A percentile compares a stretch with the other conserved stretches of the same genome.
Evolutionary conservation across 2,888 invertebrate species (phyloP).

Genomic region (Trichacis sp.): DNA sequence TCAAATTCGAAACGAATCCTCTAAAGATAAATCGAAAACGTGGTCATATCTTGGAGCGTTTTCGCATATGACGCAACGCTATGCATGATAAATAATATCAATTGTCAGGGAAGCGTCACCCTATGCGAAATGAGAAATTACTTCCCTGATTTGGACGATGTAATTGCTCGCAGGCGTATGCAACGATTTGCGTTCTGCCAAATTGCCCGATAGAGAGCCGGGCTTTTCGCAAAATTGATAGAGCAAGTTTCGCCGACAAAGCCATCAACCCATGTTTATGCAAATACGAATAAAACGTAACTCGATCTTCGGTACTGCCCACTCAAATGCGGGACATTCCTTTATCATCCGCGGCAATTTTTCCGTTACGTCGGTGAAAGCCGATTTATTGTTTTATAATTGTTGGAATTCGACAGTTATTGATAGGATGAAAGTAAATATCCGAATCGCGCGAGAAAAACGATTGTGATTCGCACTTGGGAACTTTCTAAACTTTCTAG

Average conservation of each 20-base stretch:
- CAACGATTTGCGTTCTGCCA: conserved; percentile 10
- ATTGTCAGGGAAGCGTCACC: neutral
- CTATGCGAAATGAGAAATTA: neutral
- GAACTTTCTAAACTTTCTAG: conserved; percentile 1
- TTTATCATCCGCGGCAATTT: conserved; percentile 17
- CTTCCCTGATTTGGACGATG: neutral
- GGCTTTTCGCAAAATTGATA: conserved; percentile 7
- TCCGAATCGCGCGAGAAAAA: conserved; percentile 1
- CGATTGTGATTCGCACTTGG: neutral
- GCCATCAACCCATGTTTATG: conserved; percentile 25
- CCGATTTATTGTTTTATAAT: conserved; percentile 15
- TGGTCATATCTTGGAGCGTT: too few species aligned
- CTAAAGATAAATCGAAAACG: too few species aligned
- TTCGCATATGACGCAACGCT: neutral
- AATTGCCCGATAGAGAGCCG: conserved; percentile 13
- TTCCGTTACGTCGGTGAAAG: conserved; percentile 15
- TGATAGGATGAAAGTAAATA: neutral
- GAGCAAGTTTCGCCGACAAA: conserved; percentile 16
- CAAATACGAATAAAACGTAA: conserved; percentile 19
- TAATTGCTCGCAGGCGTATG: neutral
- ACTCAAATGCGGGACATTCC: conserved; percentile 9
- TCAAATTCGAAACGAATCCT: too few species aligned
- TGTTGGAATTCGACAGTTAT: too few species aligned
- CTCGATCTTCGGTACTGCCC: conserved; percentile 16
- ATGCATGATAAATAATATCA: neutral